phyloP scores from a whole-genome alignment of 2,888 invertebrate genomes.

The Eurytoma adleriae region DNA sequence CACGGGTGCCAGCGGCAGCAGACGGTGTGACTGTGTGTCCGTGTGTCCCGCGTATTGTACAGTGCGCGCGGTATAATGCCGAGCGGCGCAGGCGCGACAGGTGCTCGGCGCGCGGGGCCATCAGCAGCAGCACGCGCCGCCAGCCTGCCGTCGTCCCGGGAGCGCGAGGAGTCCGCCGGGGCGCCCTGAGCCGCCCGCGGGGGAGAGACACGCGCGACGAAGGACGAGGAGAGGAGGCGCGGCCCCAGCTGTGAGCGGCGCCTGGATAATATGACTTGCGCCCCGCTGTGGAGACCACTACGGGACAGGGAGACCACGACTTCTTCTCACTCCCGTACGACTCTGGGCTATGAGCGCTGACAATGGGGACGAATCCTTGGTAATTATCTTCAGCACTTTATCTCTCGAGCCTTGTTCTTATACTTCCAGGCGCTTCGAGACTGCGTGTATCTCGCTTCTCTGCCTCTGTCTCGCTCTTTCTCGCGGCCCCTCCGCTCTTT shows the following conservation, averaged over 20 bases:
- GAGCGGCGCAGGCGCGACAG: not conserved
- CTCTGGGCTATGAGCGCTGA: constrained; percentile 75
- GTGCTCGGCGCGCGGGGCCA: not conserved
- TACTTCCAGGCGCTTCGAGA: not conserved
- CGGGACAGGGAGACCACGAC: constrained; percentile 12
- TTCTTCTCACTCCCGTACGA: constrained; percentile 63
- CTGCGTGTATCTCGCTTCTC: not conserved
- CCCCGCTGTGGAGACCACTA: not conserved
- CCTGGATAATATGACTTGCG: constrained; percentile 49
- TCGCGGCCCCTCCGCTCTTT: not conserved
- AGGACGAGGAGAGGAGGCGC: too few relatives aligned
- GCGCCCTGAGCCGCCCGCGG: too few relatives aligned
- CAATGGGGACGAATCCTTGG: constrained; percentile 76
- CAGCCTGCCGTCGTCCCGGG: not conserved
- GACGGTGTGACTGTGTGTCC: not conserved
- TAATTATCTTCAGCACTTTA: constrained; percentile 65
- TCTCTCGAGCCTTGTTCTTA: not conserved
- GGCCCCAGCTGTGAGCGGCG: not conserved
- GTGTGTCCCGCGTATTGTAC: not conserved
- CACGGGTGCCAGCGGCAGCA: too few relatives aligned
- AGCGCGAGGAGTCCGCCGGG: not conserved
- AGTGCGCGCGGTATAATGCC: not conserved
- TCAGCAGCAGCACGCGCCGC: not conserved
- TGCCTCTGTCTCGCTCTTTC: not conserved
- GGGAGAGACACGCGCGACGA: too few relatives aligned